phyloP scores from a whole-genome alignment of 2,113 vertebrate genomes.

The Pampusana beccarii region DNA sequence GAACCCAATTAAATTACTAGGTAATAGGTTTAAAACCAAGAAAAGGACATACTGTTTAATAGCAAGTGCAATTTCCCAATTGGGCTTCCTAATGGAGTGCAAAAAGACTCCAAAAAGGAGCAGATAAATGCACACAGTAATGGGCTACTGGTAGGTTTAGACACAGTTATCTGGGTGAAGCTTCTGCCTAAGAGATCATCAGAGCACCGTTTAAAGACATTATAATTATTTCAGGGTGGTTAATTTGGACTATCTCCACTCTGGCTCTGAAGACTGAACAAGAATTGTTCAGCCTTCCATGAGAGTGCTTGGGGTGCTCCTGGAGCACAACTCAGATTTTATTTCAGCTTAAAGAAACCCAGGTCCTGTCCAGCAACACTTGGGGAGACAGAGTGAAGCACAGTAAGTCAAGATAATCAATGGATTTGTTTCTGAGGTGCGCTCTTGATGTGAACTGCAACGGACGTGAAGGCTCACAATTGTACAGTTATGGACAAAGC shows the following conservation, averaged over 20 bases:
- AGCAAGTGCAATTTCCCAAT: neutral
- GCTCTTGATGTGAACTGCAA: neutral
- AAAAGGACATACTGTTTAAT: neutral
- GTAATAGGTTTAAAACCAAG: neutral
- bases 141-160: neutral
- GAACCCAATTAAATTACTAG: neutral
- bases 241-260: neutral
- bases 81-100: neutral
- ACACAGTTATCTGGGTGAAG: neutral
- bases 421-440: neutral
- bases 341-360: neutral
- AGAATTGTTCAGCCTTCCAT: too few species aligned
- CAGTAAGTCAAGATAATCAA: neutral
- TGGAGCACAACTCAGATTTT: neutral
- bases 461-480: rapidly evolving
- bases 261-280: neutral
- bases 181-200: neutral
- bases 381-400: neutral
- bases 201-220: neutral
- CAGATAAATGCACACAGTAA: neutral
- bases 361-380: neutral
- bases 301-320: neutral
- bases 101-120: neutral
- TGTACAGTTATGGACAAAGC: neutral
- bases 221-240: neutral